Conservation (phyloP, 2,888 invertebrate species). For the Eudasyphora cyanicolor region DNA sequence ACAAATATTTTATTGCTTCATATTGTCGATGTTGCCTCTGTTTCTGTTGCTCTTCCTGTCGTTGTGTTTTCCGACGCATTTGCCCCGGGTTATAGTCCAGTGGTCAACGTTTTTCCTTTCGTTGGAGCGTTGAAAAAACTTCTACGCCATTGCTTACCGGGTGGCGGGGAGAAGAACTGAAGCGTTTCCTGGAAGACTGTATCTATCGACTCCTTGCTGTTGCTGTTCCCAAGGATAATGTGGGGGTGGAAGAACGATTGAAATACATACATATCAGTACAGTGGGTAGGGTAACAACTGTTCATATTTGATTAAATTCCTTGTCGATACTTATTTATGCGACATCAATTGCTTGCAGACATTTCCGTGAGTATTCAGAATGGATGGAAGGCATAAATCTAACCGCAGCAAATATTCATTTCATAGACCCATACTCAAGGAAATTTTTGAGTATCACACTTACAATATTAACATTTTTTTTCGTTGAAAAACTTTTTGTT, state of each 20-base stretch:
- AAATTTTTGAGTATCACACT: too few relatives aligned
- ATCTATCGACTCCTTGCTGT: background rate
- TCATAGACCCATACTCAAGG: too few relatives aligned
- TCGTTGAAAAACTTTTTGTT: too few relatives aligned
- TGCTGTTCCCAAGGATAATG: background rate
- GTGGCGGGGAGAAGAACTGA: background rate
- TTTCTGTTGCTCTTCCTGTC: background rate
- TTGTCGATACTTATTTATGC: too few relatives aligned
- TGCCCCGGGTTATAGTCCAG: conserved; percentile 51
- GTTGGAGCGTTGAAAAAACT: background rate
- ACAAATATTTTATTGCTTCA: conserved; percentile 36
- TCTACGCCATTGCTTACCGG: background rate
- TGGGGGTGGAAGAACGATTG: background rate
- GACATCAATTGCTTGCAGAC: conserved; percentile 8
- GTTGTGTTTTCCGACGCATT: conserved; percentile 16
- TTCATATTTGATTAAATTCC: background rate
- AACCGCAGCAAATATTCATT: too few relatives aligned
- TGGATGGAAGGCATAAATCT: too few relatives aligned
- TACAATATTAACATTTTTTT: too few relatives aligned
- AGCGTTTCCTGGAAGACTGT: background rate
- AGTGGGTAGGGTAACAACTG: background rate
- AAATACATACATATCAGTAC: background rate
- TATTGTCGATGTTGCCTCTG: conserved; percentile 11
- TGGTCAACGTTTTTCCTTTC: conserved; percentile 44
- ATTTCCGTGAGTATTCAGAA: too few relatives aligned